These are phyloP conservation scores for Hyaena hyaena DNA, from an alignment of 2,113 vertebrate genomes.

Conservation along the genomic window DNA sequence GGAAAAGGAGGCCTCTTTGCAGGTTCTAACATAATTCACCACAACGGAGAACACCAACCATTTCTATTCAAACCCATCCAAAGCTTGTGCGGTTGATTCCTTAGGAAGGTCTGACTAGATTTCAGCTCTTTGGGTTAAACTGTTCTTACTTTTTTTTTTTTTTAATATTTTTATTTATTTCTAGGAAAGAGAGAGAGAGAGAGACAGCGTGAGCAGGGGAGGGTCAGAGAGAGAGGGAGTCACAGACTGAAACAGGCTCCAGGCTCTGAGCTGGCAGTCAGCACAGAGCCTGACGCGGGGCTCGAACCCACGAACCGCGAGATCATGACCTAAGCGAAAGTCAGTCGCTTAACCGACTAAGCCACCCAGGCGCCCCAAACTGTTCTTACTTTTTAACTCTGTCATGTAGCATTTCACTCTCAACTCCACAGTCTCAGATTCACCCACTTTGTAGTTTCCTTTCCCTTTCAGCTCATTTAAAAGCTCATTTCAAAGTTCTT, in stretches of 20 bases:
- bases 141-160: neutral
- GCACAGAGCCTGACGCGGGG: too few species aligned
- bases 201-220: too few species aligned
- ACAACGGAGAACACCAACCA: neutral
- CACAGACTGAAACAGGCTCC: too few species aligned
- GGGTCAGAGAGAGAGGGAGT: too few species aligned
- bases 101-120: neutral
- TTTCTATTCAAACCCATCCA: neutral
- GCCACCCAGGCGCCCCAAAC: too few species aligned
- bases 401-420: neutral
- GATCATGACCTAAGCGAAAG: too few species aligned
- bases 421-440: neutral
- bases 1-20: neutral
- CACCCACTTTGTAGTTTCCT: neutral
- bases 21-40: neutral
- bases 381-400: neutral
- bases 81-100: neutral
- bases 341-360: too few species aligned
- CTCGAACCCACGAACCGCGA: too few species aligned
- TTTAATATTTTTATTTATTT: too few species aligned
- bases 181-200: too few species aligned
- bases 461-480: constrained; percentile 16
- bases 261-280: too few species aligned
- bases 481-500: constrained; percentile 34
- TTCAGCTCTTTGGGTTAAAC: neutral